A percentile compares a stretch with the other conserved stretches of the same genome.
phyloP scores from a whole-genome alignment of 2,888 invertebrate species.

The Cheilosia soror region DNA sequence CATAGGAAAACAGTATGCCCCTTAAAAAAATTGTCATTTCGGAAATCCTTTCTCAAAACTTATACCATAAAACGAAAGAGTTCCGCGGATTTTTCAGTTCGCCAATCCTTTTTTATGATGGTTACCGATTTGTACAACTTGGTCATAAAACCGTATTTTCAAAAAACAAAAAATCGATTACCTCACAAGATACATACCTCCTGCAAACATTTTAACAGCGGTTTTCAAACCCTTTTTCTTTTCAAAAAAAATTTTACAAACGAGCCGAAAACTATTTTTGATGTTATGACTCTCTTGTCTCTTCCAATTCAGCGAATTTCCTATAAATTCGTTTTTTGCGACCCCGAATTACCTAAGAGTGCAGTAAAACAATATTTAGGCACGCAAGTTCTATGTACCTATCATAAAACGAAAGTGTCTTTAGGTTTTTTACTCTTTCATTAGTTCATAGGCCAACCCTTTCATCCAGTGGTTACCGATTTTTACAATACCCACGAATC shows the following conservation, averaged over 20 bases:
- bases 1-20: background rate
- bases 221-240: conserved; percentile 1
- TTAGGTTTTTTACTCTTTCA: background rate
- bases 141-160: conserved; percentile 1
- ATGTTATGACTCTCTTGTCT: background rate
- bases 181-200: background rate
- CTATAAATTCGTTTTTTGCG: background rate
- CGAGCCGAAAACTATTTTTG: background rate
- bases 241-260: background rate
- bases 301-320: background rate
- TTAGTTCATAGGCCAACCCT: conserved; percentile 62
- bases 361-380: conserved; percentile 11
- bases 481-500: conserved; percentile 38
- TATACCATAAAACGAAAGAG: conserved; percentile 19
- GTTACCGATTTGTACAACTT: conserved; percentile 7
- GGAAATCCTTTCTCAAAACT: conserved; percentile 11
- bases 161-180: background rate
- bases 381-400: conserved; percentile 2
- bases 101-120: conserved; percentile 6
- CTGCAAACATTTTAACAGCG: background rate
- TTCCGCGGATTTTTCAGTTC: conserved; percentile 1
- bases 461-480: conserved; percentile 49
- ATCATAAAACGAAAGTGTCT: conserved; percentile 65
- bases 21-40: background rate
- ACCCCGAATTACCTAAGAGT: conserved; percentile 37